These are phyloP conservation scores for Triplophysa rosa DNA, from an alignment of 2,113 vertebrate genomes.

Conservation along the genomic window DNA sequence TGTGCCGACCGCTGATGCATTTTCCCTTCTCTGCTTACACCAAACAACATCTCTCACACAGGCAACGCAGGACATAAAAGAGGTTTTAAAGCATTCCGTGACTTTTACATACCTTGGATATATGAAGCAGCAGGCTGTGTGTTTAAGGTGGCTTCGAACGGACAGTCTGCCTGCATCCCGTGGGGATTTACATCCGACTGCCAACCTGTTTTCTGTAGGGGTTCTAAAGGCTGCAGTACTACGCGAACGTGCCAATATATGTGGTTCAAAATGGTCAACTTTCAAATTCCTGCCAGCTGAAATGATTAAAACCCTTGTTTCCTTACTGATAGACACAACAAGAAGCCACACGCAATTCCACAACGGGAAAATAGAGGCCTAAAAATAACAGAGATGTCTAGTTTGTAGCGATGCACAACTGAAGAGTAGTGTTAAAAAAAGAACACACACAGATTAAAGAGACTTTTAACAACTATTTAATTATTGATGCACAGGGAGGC, in stretches of 20 bases:
- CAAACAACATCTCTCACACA: neutral
- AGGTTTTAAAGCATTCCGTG: neutral
- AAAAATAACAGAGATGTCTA: constrained; percentile 52
- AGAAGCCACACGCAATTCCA: constrained; percentile 26
- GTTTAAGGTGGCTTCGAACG: neutral
- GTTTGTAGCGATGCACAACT: neutral
- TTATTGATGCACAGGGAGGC: neutral
- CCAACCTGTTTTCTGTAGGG: neutral
- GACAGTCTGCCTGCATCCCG: neutral
- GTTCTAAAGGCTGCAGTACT: neutral
- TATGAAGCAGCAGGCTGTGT: neutral
- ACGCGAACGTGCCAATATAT: constrained; percentile 30
- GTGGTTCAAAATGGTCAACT: constrained; percentile 11
- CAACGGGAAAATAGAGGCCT: neutral
- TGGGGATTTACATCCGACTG: constrained; percentile 10
- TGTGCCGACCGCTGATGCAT: constrained; percentile 58
- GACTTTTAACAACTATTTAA: neutral
- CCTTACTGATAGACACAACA: constrained; percentile 37
- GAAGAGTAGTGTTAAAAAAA: neutral
- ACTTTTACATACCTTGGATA: neutral
- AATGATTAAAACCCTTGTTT: constrained; percentile 46
- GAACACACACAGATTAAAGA: too few species aligned
- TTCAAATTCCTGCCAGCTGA: constrained; percentile 57
- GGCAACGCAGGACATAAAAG: neutral
- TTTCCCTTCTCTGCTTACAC: constrained; percentile 53